Percentiles rank a stretch among this genome's conserved stretches.
Evolutionary conservation across 2,888 invertebrate genomes (phyloP).

Genomic region (Erebia epiphron): DNA sequence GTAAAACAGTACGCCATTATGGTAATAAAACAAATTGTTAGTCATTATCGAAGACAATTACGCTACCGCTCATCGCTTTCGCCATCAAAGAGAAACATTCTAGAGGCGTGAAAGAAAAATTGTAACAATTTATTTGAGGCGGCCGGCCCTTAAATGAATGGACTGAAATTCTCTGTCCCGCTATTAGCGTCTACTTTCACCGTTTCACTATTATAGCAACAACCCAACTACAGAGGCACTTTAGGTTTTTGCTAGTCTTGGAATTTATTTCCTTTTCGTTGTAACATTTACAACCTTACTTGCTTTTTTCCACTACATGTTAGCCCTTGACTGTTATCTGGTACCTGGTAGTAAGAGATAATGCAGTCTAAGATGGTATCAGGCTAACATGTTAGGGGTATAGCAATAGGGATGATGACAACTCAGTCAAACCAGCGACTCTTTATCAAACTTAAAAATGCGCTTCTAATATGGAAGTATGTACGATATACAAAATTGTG

Average conservation of each 20-base stretch:
- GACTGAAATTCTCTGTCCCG: constrained; percentile 61
- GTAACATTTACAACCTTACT: not conserved
- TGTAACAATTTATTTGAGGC: constrained; percentile 74
- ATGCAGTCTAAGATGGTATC: too few species aligned
- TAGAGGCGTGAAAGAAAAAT: constrained; percentile 77
- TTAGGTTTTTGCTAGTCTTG: not conserved
- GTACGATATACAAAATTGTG: too few species aligned
- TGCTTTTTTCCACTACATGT: not conserved
- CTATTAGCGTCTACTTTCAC: constrained; percentile 56
- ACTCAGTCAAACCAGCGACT: too few species aligned
- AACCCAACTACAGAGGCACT: constrained; percentile 11
- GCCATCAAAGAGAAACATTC: constrained; percentile 60
- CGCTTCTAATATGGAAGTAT: too few species aligned
- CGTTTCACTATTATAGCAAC: constrained; percentile 14
- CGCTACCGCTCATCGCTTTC: constrained; percentile 40
- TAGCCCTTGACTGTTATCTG: too few species aligned
- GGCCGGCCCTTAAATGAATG: constrained; percentile 59
- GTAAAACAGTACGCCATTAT: not conserved
- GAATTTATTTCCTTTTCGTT: not conserved
- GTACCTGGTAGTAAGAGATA: too few species aligned
- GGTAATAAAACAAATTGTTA: not conserved
- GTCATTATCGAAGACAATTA: not conserved
- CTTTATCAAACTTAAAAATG: too few species aligned
- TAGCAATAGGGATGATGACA: too few species aligned
- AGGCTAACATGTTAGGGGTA: too few species aligned